Percentiles rank a stretch among this genome's conserved stretches.
These are phyloP conservation scores for Mythimna impura DNA, from an alignment of 2,888 invertebrate genomes.

Conservation along the genomic window DNA sequence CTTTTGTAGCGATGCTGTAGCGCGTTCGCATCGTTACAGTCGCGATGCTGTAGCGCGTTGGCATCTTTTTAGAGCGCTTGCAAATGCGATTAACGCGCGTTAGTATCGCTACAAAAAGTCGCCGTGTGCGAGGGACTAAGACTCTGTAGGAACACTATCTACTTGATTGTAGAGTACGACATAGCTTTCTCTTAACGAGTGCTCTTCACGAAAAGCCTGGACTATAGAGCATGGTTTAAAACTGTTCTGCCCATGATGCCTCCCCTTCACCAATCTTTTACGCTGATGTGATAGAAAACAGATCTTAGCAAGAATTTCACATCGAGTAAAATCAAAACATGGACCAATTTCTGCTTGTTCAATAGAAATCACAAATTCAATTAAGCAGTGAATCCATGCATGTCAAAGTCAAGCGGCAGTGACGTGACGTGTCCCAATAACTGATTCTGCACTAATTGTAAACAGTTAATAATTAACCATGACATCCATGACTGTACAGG, in stretches of 20 bases:
- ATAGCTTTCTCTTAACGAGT: too few relatives aligned
- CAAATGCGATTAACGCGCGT: too few relatives aligned
- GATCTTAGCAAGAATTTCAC: background rate
- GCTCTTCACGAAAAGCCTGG: background rate
- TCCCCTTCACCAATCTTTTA: background rate
- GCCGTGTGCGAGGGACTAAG: too few relatives aligned
- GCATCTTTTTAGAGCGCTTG: too few relatives aligned
- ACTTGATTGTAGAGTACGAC: background rate
- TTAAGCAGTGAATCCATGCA: slow-evolving; percentile 11
- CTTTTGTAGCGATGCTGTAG: too few relatives aligned
- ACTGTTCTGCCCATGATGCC: too few relatives aligned
- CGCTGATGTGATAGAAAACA: background rate
- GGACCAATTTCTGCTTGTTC: background rate
- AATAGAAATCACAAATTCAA: slow-evolving; percentile 20
- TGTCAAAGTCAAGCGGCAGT: slow-evolving; percentile 1
- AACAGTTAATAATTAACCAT: slow-evolving; percentile 18
- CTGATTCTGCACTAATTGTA: slow-evolving; percentile 28
- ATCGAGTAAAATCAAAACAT: background rate
- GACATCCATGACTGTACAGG: background rate
- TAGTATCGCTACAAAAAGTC: too few relatives aligned
- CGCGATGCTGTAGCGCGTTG: too few relatives aligned
- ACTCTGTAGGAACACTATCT: background rate
- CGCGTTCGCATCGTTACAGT: too few relatives aligned
- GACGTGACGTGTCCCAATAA: slow-evolving; percentile 8
- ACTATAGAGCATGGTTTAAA: background rate